Conservation (phyloP, 2,888 invertebrate species). For the Aphelenchoides bicaudatus region DNA sequence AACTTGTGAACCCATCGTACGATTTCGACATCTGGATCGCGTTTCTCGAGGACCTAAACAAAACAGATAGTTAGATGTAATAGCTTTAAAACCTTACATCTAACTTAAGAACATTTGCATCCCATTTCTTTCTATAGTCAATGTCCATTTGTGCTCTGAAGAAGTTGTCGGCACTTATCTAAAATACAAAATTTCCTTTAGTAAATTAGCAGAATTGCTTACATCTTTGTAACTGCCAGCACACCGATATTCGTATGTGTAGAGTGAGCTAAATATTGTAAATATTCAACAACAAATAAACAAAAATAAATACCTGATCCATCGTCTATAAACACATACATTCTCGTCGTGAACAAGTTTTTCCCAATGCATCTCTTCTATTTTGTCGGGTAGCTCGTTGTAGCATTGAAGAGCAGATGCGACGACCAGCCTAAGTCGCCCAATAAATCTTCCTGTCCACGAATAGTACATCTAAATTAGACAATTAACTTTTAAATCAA, state of each 20-base stretch:
- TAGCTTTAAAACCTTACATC: constrained; percentile 5
- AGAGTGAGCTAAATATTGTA: background rate
- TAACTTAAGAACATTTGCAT: constrained; percentile 15
- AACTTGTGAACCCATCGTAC: constrained; percentile 21
- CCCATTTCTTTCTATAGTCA: constrained; percentile 19
- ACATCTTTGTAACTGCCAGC: constrained; percentile 21
- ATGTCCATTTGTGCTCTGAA: constrained; percentile 18
- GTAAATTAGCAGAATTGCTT: too few species aligned
- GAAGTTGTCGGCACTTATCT: constrained; percentile 20
- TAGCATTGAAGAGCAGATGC: background rate
- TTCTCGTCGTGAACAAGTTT: constrained; percentile 19
- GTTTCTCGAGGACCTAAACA: constrained; percentile 2
- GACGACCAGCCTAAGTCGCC: too few species aligned
- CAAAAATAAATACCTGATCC: background rate
- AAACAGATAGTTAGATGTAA: background rate
- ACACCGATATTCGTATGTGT: constrained; percentile 21
- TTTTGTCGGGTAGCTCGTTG: background rate
- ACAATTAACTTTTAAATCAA: too few species aligned
- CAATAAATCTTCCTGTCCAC: too few species aligned
- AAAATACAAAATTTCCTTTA: too few species aligned
- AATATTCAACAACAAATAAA: background rate
- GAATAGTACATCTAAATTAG: too few species aligned
- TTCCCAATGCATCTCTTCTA: constrained; percentile 11
- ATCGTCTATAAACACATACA: constrained; percentile 20
- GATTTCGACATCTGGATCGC: constrained; percentile 9